Base-by-base conservation (phyloP, 2,888 invertebrate species). In the Asteroscopus sphinx region DNA sequence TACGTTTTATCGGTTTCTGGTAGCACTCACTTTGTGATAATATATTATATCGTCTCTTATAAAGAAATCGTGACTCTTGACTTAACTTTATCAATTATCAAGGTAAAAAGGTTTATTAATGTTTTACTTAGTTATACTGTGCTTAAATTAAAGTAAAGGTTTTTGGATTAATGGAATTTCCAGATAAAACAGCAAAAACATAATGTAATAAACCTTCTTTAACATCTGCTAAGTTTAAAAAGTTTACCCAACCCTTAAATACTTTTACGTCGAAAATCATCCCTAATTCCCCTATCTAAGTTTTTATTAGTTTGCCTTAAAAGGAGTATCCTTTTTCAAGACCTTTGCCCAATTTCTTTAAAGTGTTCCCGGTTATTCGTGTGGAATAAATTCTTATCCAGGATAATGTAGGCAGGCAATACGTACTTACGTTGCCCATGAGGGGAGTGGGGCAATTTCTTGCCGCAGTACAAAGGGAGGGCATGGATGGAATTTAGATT, bases 401-500 rank as follows among this genome's bases (percentile, higher is more conserved):
- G 86, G 82, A 81, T 87, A 87, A 88, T 86, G 82, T 82, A 67
- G 74, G 65, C 71, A 76, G 79, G 21, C 21, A 21, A 21, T 21
- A 21, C 21, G 21, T 21, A 21, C 21, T 21, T 68, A 65, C 60
- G 55, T 45, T 64, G 70, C 57, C 61, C 61, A 81, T 77, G 77
- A 81, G 76, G 76, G 73, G 77, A 77, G 65, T 57, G 57, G 70
- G 81, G 81, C 79, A 81, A 84, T 70, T 48, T 64, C 66, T 68
- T 68, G 57, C 49, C 48, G 25, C 68, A 81, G 69, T 79, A 87
- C 88, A 89, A 91, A 89, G 88, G 85, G 82, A 80, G 80, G 80
- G 85, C 76, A 79, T 67, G 81, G 65, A 67, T 57, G 89, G 91
- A 91, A 91, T 91, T 91, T 90, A 86, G 91, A 91, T 91, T 90